Base-by-base conservation (phyloP, 53 echinoderm and acorn worm genomes). In the Patiria pectinifera region DNA sequence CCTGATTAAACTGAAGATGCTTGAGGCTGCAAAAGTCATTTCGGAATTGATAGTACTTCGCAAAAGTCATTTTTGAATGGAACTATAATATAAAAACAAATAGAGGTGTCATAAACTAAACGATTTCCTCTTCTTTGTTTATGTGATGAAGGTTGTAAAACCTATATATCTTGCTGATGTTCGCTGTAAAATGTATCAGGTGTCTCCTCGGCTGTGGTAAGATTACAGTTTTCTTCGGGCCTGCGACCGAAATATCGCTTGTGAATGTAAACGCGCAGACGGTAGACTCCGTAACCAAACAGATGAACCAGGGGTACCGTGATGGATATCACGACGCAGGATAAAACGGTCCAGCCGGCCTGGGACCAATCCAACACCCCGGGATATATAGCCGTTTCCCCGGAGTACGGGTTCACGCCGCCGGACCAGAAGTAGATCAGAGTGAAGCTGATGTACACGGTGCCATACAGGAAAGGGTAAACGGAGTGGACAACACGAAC, bases 341-440 rank as follows among this genome's bases (percentile, higher is more conserved):
- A 47, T 6, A 80, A 47, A 45, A 82, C 15, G 7, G 90, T 90
- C 62, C 66, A 78, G n/a, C 90, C 90, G 46, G 90, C 21, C 18
- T 25, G 44, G 45, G 80, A 44, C 94, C 94, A 94, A 74, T 94
- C 94, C 59, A 94, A 22, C 44, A 94, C 59, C 26, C 59, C 35
- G 14, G 90, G 90, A 48, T 94, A 94, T 43, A 94, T 94, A 9
- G 85, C 86, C 60, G 91, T 80, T 0, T 72, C 74, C 14, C 94
- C 94, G 47, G 85, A 85, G 23, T 71, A 25, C n/a, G 94, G 91
- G 80, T 86, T 86, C 80, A 86, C 22, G 1, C 91, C 94, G 4
- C 94, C 94, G 2, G 96, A 92, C 74, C 77, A 89, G 86, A 92
- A 96, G 84, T 96, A 96, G 9, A 96, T 92, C 53, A 92, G 48